Conservation (phyloP, 2,797 vertebrate species). For the Tauraco hartlaubi region DNA sequence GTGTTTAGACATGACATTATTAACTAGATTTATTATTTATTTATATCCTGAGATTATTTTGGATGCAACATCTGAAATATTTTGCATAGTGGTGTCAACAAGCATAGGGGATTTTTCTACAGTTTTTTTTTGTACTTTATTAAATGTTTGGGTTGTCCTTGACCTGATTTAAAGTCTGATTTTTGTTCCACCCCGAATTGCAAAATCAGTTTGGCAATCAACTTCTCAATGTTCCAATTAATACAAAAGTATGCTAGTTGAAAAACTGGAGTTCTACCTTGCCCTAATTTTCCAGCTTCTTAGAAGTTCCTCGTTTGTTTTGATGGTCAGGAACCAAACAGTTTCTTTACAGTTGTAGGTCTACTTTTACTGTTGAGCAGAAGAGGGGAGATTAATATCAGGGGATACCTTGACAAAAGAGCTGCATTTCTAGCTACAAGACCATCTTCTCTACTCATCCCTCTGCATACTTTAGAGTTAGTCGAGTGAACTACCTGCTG, state of each 20-base stretch:
- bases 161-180: background rate
- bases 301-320: background rate
- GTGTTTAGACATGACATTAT: background rate
- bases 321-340: background rate
- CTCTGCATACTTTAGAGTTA: background rate
- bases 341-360: background rate
- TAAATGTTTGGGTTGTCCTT: background rate
- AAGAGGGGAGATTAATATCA: background rate
- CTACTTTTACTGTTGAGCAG: background rate
- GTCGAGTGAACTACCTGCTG: background rate
- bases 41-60: background rate
- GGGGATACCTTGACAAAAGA: background rate
- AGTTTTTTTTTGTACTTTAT: background rate
- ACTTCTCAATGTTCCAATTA: background rate
- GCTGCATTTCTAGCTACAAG: background rate
- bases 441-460: background rate
- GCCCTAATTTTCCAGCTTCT: background rate
- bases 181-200: background rate
- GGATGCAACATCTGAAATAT: background rate
- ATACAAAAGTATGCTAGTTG: background rate
- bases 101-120: background rate
- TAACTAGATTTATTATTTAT: background rate
- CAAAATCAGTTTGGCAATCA: background rate
- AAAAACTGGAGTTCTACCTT: background rate
- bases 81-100: background rate